Evolutionary conservation across 2,888 invertebrate genomes (phyloP).

Genomic region (Podotricha telesiphe): DNA sequence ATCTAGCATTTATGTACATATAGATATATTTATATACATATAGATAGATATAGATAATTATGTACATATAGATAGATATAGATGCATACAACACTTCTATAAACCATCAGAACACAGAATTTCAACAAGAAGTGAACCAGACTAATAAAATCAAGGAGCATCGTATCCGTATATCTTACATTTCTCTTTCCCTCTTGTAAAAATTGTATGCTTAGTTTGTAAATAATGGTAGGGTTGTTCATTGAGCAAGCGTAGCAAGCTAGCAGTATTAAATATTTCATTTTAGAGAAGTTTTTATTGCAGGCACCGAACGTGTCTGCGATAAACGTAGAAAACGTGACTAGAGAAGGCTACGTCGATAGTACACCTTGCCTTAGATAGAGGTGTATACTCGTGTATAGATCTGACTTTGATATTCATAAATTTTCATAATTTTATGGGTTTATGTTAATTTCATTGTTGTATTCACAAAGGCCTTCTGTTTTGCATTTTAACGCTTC

Average conservation of each 20-base stretch:
- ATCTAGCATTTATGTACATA: too few species aligned
- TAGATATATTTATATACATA: too few species aligned
- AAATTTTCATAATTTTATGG: slow-evolving; percentile 8
- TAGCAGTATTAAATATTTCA: slow-evolving; percentile 80
- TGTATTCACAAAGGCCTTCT: slow-evolving; percentile 5
- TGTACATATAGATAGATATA: not conserved
- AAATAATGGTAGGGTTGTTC: slow-evolving; percentile 49
- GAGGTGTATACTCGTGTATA: slow-evolving; percentile 5
- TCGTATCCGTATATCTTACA: slow-evolving; percentile 6
- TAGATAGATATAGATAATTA: too few species aligned
- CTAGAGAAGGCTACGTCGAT: slow-evolving; percentile 61
- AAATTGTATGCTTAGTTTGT: slow-evolving; percentile 38
- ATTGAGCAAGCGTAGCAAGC: slow-evolving; percentile 62
- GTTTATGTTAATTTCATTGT: not conserved
- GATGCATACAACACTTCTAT: not conserved
- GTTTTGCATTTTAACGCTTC: slow-evolving; percentile 1
- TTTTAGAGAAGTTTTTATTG: slow-evolving; percentile 83
- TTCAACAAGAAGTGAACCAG: not conserved
- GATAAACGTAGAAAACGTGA: slow-evolving; percentile 78
- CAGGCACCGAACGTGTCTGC: slow-evolving; percentile 76
- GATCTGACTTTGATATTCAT: slow-evolving; percentile 12
- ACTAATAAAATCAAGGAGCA: slow-evolving; percentile 18
- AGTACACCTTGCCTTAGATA: slow-evolving; percentile 35
- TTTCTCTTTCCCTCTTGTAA: slow-evolving; percentile 22
- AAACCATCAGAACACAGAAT: not conserved